These are phyloP conservation scores for Heliothis subflexa DNA, from an alignment of 1,140 invertebrate species.

Conservation along the genomic window DNA sequence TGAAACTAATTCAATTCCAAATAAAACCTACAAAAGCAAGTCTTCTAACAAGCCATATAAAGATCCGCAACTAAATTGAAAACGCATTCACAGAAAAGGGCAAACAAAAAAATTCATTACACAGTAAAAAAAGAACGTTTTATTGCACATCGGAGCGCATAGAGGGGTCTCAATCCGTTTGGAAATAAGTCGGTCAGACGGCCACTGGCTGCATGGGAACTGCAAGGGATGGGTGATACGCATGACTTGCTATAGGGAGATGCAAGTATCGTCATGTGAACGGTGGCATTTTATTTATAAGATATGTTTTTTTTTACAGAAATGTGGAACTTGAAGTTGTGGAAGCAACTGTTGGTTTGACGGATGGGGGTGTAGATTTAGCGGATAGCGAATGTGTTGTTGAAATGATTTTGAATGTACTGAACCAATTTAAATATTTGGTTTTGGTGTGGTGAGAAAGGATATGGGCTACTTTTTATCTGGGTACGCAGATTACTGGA, in stretches of 20 bases:
- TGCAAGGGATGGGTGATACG: constrained; percentile 20
- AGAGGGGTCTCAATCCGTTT: constrained; percentile 43
- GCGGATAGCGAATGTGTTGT: no score
- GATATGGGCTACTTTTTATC: no score
- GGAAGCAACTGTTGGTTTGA: not conserved
- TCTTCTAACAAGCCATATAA: not conserved
- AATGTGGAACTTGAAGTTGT: not conserved
- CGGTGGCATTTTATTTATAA: constrained; percentile 13
- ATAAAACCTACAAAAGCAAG: not conserved
- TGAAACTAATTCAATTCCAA: constrained; percentile 6
- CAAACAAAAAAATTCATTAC: constrained; percentile 47
- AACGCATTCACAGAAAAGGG: constrained; percentile 25
- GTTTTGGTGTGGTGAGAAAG: no score
- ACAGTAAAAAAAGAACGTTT: constrained; percentile 41
- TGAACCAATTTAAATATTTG: no score
- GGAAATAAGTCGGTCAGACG: constrained; percentile 45
- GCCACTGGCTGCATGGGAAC: constrained; percentile 8
- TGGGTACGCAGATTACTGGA: no score
- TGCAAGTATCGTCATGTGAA: not conserved
- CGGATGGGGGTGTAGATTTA: no score
- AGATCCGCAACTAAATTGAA: constrained; percentile 21
- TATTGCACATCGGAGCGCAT: constrained; percentile 37
- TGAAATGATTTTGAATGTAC: no score
- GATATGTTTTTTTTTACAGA: not conserved
- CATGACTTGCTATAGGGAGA: constrained; percentile 10